Percentiles rank a stretch among this genome's conserved stretches.
phyloP scores from a whole-genome alignment of 1,140 invertebrate species.

The Micrasema minimum region DNA sequence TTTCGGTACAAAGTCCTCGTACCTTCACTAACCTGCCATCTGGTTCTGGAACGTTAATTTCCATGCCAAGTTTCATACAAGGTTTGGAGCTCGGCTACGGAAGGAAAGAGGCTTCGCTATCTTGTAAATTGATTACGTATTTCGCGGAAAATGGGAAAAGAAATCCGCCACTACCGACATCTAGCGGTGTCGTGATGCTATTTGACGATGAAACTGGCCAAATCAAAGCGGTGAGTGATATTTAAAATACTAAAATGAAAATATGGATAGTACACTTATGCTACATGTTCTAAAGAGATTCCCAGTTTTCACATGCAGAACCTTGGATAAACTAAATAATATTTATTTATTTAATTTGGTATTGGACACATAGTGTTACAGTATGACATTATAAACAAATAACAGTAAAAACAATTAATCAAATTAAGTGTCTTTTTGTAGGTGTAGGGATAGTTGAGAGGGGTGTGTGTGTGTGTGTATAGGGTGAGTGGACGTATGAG shows the following conservation, averaged over 20 bases:
- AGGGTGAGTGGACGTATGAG: no score
- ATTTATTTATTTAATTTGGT: no score
- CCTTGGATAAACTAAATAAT: no score
- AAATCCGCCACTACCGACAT: slow-evolving; percentile 55
- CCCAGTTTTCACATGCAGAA: no score
- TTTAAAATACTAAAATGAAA: no score
- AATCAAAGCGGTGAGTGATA: slow-evolving; percentile 56
- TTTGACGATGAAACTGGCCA: slow-evolving; percentile 59
- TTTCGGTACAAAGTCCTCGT: slow-evolving; percentile 49
- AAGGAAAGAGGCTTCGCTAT: slow-evolving; percentile 53
- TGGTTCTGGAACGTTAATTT: slow-evolving; percentile 53
- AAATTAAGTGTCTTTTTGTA: no score
- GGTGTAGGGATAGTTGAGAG: no score
- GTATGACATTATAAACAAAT: no score
- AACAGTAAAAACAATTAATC: no score
- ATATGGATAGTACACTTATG: not conserved
- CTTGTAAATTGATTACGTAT: slow-evolving; percentile 61
- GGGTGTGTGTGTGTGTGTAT: no score
- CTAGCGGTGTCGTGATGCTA: slow-evolving; percentile 59
- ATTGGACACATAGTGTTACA: no score
- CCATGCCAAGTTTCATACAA: slow-evolving; percentile 60
- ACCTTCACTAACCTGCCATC: slow-evolving; percentile 49
- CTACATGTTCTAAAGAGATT: no score
- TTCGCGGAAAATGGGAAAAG: slow-evolving; percentile 56
- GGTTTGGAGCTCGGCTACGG: slow-evolving; percentile 44